Base-by-base conservation (phyloP, 2,888 invertebrate genomes). In the Sesamia inferens region DNA sequence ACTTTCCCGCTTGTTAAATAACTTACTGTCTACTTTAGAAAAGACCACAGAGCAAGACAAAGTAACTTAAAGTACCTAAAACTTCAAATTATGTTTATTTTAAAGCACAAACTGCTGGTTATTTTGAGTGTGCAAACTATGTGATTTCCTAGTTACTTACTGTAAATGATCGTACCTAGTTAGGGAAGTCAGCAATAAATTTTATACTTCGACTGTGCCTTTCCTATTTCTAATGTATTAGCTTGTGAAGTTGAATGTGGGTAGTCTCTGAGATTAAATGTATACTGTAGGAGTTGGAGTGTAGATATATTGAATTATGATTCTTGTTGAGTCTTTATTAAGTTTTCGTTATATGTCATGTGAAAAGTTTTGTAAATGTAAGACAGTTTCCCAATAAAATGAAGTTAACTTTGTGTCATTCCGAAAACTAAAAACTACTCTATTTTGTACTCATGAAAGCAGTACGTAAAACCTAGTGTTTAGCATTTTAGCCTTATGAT, bases 191-290 rank as follows among this genome's bases (percentile, higher is more conserved):
- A 96, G 96, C 96, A 96, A 96, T 96, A 96, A 95, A 94, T 96
- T 96, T 95, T 94, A 96, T 95, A 96, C 95, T 96, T 96, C 96
- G 89, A 96, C 96, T 96, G 96, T 96, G 96, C 96, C 96, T 96
- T 96, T 95, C 94, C 96, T 96, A 95, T 96, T 94, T 96, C 96
- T 96, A 95, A 96, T 90, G 92, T 94, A 93, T 94, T 95, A 95
- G 94, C 94, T 93, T 93, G 94, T 93, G 94, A 90, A 92, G 90
- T 93, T 91, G 87, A 91, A 92, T 91, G 92, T 93, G 90, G 85
- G 91, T 94, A 93, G 93, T 92, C 89, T 93, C 91, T 90, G 90
- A 92, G 91, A 91, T 93, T 92, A 90, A 90, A 91, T 93, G 92
- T 96, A 94, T 94, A 95, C 92, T 92, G 90, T 94, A 94, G 92